Evolutionary conservation across 2,797 vertebrate species (phyloP), one percentile per base, ranked within the genome.

Genomic region (Sphenodon punctatus): DNA sequence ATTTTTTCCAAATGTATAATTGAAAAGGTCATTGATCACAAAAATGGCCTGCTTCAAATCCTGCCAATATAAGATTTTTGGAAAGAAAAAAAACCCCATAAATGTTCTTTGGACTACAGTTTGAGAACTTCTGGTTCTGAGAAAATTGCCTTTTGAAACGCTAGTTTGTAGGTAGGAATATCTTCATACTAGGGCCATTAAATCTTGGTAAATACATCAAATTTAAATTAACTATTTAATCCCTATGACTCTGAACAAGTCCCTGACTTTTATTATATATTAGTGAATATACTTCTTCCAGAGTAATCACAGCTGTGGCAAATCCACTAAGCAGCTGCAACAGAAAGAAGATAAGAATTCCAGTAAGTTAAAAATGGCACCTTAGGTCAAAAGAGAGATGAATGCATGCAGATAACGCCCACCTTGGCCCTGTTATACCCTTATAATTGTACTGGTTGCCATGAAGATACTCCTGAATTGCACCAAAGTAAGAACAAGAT

Each of bases 291-390:
- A 22, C 43, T 59, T 10, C 58, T 82, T 59, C 2, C n/a, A 80
- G 39, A 69, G 42, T 64, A 78, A 61, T 74, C 87, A 43, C 56
- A 81, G 67, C 51, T 25, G 46, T 34, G 25, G 75, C 51, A 85
- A 68, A 67, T 10, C 27, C 39, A 48, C 23, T 4, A 4, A 2
- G 67, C 0, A 64, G 42, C 11, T 15, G 27, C 27, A 1, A 30
- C 38, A 58, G 77, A 67, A 22, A 36, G 60, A 30, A 70, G 39
- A 48, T 0, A 19, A 79, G 72, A 27, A 67, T 0, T 23, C 53
- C 76, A 73, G 15, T 8, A 55, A 5, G 10, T 67, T 10, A 16
- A 36, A 10, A 19, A 7, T 17, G 58, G 19, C 46, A n/a, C 84
- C 76, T 7, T 0, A 36, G 82, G 78, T 78, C 5, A 34, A 25